Base-by-base conservation (phyloP, 1,140 invertebrate genomes). In the Episyrphus balteatus region DNA sequence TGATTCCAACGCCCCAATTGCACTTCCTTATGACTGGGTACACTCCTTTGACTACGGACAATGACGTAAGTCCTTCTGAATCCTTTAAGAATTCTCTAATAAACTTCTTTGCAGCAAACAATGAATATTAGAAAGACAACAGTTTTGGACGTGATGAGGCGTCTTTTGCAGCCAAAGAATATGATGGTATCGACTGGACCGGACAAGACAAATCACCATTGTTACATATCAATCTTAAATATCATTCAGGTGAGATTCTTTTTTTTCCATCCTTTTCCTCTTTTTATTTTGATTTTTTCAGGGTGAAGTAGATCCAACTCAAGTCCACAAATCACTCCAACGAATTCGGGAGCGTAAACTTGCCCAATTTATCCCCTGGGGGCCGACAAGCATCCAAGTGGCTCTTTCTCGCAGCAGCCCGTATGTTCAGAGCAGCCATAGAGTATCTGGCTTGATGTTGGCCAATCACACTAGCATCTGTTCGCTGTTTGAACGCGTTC, bases 11-110 rank as follows among this genome's bases (percentile, higher is more conserved):
- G 9, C 96, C 96, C 18, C 76, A 92, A n/a, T 75, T 99, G 26
- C 95, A 99, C 72, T 99, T 98, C 69, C 73, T 99, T 1, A 99
- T 99, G 92, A 98, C 96, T n/a, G 95, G 96, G 2, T 98, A 97
- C 68, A 98, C 95, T 15, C 95, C 95, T 0, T 74, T 98, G 19
- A 88, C 90, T 2, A 92, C 88, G 17, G 93, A 96, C 49, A 76
- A 77, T 19, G 77, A 80, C 59, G 82, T 81, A 92, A 57, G 36
- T 38, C 38, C 30, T 18, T 47, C 41, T 49, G 3, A 17, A 46
- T 13, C 11, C 14, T 46, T 5, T 8, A 7, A 8, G 26, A 10
- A 7, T 36, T 7, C 18, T 13, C 30, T 40, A n/a, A n/a, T n/a
- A n/a, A n/a, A 32, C 39, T 33, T 11, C 19, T 12, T 45, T 42